Conservation (phyloP, 53 echinoderm and acorn worm species). For the Patiria pectinifera region DNA sequence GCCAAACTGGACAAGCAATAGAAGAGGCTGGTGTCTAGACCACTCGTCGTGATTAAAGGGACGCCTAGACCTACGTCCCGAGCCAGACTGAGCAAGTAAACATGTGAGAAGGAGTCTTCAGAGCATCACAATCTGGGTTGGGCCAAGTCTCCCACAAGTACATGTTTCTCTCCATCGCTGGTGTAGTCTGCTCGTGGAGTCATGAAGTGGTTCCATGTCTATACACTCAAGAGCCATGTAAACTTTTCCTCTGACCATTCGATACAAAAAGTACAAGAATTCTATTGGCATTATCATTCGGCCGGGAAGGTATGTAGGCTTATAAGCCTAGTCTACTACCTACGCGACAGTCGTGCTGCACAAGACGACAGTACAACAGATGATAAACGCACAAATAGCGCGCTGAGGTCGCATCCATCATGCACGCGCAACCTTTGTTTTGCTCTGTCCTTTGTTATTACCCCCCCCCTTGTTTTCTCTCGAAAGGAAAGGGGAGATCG, state of each 20-base stretch:
- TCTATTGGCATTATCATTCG: neutral
- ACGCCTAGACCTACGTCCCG: constrained; percentile 2
- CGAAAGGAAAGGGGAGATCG: neutral
- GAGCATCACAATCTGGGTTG: neutral
- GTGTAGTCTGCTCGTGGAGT: constrained; percentile 15
- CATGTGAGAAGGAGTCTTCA: neutral
- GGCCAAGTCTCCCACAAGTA: neutral
- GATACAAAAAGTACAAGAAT: constrained; percentile 33
- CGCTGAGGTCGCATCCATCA: neutral
- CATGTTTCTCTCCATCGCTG: neutral
- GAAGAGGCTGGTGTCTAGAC: constrained; percentile 40
- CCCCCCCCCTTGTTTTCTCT: neutral
- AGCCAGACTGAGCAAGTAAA: constrained; percentile 36
- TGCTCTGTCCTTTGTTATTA: neutral
- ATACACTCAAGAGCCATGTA: constrained; percentile 42
- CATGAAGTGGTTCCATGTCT: constrained; percentile 55
- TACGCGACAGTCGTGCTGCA: neutral
- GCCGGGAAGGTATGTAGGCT: neutral
- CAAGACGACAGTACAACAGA: neutral
- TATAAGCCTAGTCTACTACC: neutral
- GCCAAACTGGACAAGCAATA: neutral
- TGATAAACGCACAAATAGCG: constrained; percentile 3
- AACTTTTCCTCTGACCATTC: constrained; percentile 2
- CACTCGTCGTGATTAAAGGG: constrained; percentile 32
- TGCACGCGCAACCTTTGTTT: constrained; percentile 3